A percentile compares a stretch with the other conserved stretches of the same genome.
Conservation (phyloP, 2,113 vertebrate genomes). For the Takifugu bimaculatus region DNA sequence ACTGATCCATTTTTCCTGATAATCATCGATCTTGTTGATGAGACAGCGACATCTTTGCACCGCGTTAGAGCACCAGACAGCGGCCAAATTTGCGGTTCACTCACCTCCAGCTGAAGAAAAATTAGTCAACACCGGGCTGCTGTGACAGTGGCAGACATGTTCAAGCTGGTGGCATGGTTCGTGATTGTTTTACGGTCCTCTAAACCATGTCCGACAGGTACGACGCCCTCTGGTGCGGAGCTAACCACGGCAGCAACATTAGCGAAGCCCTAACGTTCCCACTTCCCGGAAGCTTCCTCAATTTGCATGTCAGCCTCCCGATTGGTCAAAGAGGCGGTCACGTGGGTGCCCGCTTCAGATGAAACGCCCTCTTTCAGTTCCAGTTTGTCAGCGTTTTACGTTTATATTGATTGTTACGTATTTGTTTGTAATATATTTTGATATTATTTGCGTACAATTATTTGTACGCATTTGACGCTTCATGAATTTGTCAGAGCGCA, state of each 20-base stretch:
- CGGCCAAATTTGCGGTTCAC: conserved; percentile 18
- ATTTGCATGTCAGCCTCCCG: conserved; percentile 9
- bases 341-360: neutral
- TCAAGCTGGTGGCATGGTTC: conserved; percentile 21
- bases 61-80: neutral
- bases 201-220: conserved; percentile 3
- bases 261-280: neutral
- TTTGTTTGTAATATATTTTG: neutral
- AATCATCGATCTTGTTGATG: conserved; percentile 2
- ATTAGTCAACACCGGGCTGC: conserved; percentile 9
- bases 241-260: conserved; percentile 17
- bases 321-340: conserved; percentile 45
- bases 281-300: conserved; percentile 46
- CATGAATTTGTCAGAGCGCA: conserved; percentile 35
- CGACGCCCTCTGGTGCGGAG: conserved; percentile 6
- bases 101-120: conserved; percentile 28
- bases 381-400: no score
- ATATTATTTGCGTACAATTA: neutral
- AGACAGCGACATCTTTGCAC: conserved; percentile 12
- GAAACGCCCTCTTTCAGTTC: no score
- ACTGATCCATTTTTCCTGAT: neutral
- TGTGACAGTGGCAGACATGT: neutral
- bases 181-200: conserved; percentile 4
- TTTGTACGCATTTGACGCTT: neutral
- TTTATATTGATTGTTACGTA: neutral